These are phyloP conservation scores for Dasysyrphus albostriatus DNA, from an alignment of 2,888 invertebrate genomes.

Conservation along the genomic window DNA sequence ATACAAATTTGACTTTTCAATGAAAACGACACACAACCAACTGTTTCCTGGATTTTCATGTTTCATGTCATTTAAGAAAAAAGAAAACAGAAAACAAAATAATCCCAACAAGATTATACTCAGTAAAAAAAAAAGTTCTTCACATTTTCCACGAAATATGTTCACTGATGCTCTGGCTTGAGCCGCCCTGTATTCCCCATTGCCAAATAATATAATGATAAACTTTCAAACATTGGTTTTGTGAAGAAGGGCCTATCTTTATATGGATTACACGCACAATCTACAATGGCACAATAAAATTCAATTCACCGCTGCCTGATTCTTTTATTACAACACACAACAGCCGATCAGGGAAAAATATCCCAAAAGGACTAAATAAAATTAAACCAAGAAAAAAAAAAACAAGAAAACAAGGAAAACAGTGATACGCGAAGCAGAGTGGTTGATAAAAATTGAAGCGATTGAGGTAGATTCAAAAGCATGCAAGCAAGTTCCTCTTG, in stretches of 20 bases:
- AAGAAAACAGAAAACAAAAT: neutral
- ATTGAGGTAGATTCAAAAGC: slow-evolving; percentile 68
- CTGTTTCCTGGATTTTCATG: slow-evolving; percentile 70
- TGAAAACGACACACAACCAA: slow-evolving; percentile 34
- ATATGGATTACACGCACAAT: slow-evolving; percentile 68
- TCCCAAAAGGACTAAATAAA: slow-evolving; percentile 40
- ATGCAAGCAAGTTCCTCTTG: slow-evolving; percentile 25
- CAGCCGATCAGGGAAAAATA: neutral
- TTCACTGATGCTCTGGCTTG: neutral
- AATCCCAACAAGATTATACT: slow-evolving; percentile 18
- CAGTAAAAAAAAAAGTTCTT: slow-evolving; percentile 14
- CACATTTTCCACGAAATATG: slow-evolving; percentile 56
- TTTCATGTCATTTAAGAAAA: slow-evolving; percentile 53
- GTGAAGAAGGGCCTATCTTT: slow-evolving; percentile 49
- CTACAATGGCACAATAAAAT: slow-evolving; percentile 70
- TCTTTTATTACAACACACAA: slow-evolving; percentile 45
- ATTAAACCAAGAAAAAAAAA: neutral
- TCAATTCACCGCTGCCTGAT: slow-evolving; percentile 61
- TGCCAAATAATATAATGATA: slow-evolving; percentile 71
- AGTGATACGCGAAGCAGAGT: slow-evolving; percentile 56
- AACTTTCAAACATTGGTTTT: slow-evolving; percentile 45
- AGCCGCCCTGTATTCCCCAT: slow-evolving; percentile 44
- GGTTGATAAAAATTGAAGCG: slow-evolving; percentile 72
- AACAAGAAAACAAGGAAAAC: slow-evolving; percentile 15
- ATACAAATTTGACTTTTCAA: slow-evolving; percentile 70